phyloP scores from a whole-genome alignment of 1,140 invertebrate genomes.

The Sinonovacula constricta region DNA sequence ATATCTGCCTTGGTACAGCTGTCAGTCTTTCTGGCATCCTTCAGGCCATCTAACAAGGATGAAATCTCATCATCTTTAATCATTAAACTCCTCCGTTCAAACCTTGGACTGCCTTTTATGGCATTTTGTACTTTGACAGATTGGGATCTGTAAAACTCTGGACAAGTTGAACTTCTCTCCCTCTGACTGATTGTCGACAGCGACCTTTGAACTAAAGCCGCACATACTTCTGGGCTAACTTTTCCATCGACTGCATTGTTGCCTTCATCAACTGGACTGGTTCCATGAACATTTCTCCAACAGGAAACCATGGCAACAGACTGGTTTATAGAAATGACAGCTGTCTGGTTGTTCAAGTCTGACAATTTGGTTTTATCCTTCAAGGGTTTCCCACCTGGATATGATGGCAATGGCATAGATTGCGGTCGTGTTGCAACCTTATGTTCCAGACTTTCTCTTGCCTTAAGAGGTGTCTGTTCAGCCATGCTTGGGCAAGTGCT shows the following conservation, averaged over 20 bases:
- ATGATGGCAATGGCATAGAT: no score
- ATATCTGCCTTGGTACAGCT: not conserved
- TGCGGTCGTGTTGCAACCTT: no score
- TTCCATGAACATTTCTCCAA: slow-evolving; percentile 41
- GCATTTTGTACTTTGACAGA: not conserved
- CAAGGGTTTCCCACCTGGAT: no score
- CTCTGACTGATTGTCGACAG: not conserved
- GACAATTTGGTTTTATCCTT: no score
- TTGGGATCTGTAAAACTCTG: not conserved
- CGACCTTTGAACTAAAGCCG: not conserved
- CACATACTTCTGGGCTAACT: no score
- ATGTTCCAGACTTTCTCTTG: no score
- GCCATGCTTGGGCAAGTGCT: no score
- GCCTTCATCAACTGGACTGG: not conserved
- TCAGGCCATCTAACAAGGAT: not conserved
- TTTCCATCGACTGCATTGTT: not conserved
- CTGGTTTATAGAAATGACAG: no score
- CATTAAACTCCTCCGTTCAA: not conserved
- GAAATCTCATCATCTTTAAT: not conserved
- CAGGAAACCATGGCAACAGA: slow-evolving; percentile 38
- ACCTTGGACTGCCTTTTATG: not conserved
- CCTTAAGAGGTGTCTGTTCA: no score
- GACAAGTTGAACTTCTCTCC: not conserved
- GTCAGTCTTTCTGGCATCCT: not conserved
- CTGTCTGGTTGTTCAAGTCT: no score